Base-by-base conservation (phyloP, 2,797 vertebrate species). In the Brachyalestes nurse region DNA sequence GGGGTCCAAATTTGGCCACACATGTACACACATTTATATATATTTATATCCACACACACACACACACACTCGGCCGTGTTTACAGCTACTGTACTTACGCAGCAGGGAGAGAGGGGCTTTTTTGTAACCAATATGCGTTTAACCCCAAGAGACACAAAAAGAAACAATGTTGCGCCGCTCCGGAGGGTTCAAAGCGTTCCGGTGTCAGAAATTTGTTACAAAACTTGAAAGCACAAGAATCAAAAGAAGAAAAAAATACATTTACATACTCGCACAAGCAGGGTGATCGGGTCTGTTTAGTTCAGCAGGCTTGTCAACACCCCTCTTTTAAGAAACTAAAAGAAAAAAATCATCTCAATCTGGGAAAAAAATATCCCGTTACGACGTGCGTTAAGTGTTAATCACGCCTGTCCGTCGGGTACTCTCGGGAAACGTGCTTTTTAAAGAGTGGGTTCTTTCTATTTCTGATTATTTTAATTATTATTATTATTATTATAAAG, bases 61-160 rank as follows among this genome's bases (percentile, higher is more conserved):
- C 53, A 57, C 53, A 61, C 58, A 61, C 21, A 21, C 69, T 73
- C 65, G 84, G 49, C 77, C 72, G 70, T 84, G 83, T 79, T 77
- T 80, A 77, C 77, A 73, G 64, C 66, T 83, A 83, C 79, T 75
- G 81, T 83, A 76, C 53, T 83, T 83, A 47, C 81, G 83, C 84
- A 84, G 75, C 75, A 81, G 75, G 82, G 82, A 79, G 72, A 82
- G 55, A 73, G 79, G 34, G 34, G 74, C 77, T 72, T 67, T 77
- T 81, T 75, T 61, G 70, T 73, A 62, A 62, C 74, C 66, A 58
- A 67, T 81, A 77, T 57, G 84, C 49, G 77, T 49, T 82, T 45
- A 87, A 87, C 81, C 88, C 85, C 88, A 55, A 81, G 85, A 88
- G 88, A 87, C 84, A 77, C 84, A 77, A 71, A 40, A 81, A 84